phyloP scores from a whole-genome alignment of 2,888 invertebrate species.

The Stratiomys singularior region DNA sequence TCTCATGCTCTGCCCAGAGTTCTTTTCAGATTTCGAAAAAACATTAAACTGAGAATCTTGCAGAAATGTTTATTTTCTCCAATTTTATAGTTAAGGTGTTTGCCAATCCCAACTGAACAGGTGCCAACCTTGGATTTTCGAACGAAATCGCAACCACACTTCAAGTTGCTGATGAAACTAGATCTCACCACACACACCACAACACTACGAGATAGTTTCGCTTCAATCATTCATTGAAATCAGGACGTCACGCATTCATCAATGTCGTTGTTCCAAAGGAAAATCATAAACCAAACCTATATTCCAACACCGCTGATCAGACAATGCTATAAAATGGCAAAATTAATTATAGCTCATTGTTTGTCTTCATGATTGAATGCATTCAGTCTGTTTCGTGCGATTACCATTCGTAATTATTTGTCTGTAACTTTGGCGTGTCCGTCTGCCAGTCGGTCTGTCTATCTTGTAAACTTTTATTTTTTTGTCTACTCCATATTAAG shows the following conservation, averaged over 20 bases:
- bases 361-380: constrained; percentile 39
- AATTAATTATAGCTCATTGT: constrained; percentile 35
- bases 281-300: neutral
- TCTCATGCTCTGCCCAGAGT: too few relatives aligned
- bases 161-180: too few relatives aligned
- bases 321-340: constrained; percentile 12
- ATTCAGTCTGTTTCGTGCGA: neutral
- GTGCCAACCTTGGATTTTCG: too few relatives aligned
- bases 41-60: too few relatives aligned
- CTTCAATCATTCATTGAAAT: neutral
- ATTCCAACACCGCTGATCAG: constrained; percentile 24
- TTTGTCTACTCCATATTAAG: too few relatives aligned
- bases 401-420: neutral
- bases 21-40: too few relatives aligned
- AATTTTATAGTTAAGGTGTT: too few relatives aligned
- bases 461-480: neutral
- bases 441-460: constrained; percentile 4
- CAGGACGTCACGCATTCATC: constrained; percentile 15
- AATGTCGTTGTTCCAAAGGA: constrained; percentile 7
- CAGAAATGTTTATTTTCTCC: too few relatives aligned
- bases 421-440: neutral
- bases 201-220: too few relatives aligned
- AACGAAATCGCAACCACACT: too few relatives aligned
- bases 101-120: too few relatives aligned
- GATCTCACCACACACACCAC: too few relatives aligned